A percentile compares a stretch with the other conserved stretches of the same genome.
Evolutionary conservation across 2,113 vertebrate genomes (phyloP).

Genomic region (Alouatta palliata): DNA sequence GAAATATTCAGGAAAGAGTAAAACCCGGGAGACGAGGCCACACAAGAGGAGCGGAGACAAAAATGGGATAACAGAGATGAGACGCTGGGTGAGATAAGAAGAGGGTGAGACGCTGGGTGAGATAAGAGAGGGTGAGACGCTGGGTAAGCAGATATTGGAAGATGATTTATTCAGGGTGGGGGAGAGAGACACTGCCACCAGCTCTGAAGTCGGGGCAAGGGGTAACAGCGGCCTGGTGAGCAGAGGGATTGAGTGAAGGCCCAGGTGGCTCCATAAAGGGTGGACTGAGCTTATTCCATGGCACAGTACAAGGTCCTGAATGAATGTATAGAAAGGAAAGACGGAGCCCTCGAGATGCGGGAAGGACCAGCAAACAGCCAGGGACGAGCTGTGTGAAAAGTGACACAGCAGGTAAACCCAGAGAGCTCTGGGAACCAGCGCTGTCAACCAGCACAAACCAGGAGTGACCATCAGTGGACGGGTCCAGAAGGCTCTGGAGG

Average conservation of each 20-base stretch:
- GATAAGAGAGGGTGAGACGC: neutral
- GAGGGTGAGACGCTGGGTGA: neutral
- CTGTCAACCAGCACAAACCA: neutral
- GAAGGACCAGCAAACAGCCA: too few relatives aligned
- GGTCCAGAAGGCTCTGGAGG: too few relatives aligned
- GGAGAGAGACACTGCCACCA: neutral
- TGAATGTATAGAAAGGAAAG: neutral
- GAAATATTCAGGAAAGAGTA: neutral
- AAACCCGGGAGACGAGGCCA: neutral
- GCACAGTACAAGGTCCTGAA: neutral
- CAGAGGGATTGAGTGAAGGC: too few relatives aligned
- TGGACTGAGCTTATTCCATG: neutral
- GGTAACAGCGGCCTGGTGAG: neutral
- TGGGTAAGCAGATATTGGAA: too few relatives aligned
- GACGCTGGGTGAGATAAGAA: too few relatives aligned
- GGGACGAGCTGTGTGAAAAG: neutral
- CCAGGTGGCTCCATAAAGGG: neutral
- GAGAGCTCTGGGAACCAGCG: too few relatives aligned
- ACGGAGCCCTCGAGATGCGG: neutral
- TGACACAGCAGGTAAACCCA: neutral
- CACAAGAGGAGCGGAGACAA: neutral
- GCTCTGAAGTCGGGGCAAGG: neutral
- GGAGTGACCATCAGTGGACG: accelerated
- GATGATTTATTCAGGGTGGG: too few relatives aligned
- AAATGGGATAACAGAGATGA: neutral